Conservation (phyloP, 1,140 invertebrate genomes). For the Zaprionus nigranus region DNA sequence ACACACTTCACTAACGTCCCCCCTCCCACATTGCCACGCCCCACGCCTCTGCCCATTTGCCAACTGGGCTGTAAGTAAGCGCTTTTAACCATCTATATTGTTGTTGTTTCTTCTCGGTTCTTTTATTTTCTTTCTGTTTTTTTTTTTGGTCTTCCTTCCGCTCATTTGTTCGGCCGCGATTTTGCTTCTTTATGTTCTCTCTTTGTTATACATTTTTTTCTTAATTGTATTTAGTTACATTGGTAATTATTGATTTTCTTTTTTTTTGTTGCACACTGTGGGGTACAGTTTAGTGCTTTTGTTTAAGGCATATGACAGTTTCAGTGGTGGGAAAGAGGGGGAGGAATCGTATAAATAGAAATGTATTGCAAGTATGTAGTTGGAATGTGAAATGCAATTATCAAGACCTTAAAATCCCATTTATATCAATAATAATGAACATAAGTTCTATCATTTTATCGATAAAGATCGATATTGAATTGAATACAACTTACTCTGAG, state of each 20-base stretch:
- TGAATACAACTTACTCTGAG: too few species aligned
- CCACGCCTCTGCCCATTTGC: slow-evolving; percentile 66
- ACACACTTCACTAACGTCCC: slow-evolving; percentile 25
- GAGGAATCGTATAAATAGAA: not conserved
- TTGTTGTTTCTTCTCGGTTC: slow-evolving; percentile 24
- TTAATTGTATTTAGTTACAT: slow-evolving; percentile 82
- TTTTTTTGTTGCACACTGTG: slow-evolving; percentile 6
- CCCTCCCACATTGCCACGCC: not conserved
- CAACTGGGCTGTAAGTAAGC: slow-evolving; percentile 82
- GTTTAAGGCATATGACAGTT: not conserved
- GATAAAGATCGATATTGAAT: too few species aligned
- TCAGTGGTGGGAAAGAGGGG: not conserved
- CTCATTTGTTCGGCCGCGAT: slow-evolving; percentile 69
- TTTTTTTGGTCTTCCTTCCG: slow-evolving; percentile 56
- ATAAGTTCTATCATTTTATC: too few species aligned
- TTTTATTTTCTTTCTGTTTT: slow-evolving; percentile 31
- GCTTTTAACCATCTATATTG: slow-evolving; percentile 62
- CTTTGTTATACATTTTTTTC: slow-evolving; percentile 46
- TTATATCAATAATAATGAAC: too few species aligned
- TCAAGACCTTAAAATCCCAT: too few species aligned
- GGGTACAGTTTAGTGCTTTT: slow-evolving; percentile 27
- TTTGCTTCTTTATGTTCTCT: slow-evolving; percentile 30
- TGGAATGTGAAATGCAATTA: too few species aligned
- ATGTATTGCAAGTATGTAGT: too few species aligned
- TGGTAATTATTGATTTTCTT: slow-evolving; percentile 77